Percentiles rank a stretch among this genome's conserved stretches.
phyloP scores from a whole-genome alignment of 2,888 invertebrate species.

The Pristionchus fissidentatus region DNA sequence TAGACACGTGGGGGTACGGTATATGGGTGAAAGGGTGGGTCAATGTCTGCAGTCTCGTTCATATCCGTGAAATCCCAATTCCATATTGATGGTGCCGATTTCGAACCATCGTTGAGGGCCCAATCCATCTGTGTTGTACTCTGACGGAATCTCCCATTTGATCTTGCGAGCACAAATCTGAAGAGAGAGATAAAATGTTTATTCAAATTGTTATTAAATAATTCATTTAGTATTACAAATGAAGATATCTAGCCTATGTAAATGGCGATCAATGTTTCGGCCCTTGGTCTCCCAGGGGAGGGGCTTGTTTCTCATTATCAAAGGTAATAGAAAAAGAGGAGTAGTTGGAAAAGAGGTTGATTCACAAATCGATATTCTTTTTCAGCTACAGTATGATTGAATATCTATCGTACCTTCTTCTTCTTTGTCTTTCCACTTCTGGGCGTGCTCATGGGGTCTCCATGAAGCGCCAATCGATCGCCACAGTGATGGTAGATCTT shows the following conservation, averaged over 20 bases:
- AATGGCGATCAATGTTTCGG: too few relatives aligned
- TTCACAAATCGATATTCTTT: not conserved
- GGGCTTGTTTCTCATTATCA: too few relatives aligned
- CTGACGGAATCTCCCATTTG: constrained; percentile 31
- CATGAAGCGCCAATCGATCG: constrained; percentile 23
- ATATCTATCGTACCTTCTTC: constrained; percentile 12
- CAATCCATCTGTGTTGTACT: constrained; percentile 39
- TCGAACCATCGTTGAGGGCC: constrained; percentile 35
- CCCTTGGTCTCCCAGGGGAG: too few relatives aligned
- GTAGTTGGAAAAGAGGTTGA: not conserved
- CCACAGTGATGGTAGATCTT: constrained; percentile 47
- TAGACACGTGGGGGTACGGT: too few relatives aligned
- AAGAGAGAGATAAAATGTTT: too few relatives aligned
- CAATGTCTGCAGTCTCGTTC: constrained; percentile 46
- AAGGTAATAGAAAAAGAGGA: too few relatives aligned
- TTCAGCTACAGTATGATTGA: not conserved
- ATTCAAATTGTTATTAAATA: too few relatives aligned
- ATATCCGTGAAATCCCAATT: constrained; percentile 41
- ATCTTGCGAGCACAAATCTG: constrained; percentile 37
- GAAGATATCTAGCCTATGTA: too few relatives aligned
- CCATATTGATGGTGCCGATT: constrained; percentile 39
- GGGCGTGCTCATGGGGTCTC: constrained; percentile 2
- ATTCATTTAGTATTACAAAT: too few relatives aligned
- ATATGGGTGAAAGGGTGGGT: not conserved
- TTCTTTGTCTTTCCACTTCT: not conserved